Percentiles rank a stretch among this genome's conserved stretches.
These are phyloP conservation scores for Drosophila ercepeae DNA, from an alignment of 1,140 invertebrate genomes.

Conservation along the genomic window DNA sequence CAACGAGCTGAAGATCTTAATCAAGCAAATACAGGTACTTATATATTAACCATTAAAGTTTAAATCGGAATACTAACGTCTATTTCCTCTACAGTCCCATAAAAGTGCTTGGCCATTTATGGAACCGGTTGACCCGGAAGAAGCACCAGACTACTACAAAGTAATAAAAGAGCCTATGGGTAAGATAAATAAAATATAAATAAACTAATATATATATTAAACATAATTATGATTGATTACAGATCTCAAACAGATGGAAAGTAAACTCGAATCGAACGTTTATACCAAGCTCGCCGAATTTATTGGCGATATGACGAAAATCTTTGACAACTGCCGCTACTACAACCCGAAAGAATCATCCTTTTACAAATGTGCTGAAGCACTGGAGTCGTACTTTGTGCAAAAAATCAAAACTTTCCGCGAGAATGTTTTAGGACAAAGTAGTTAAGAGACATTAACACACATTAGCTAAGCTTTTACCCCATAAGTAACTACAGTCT, in stretches of 20 bases:
- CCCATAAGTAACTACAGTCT: slow-evolving; percentile 1
- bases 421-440: slow-evolving; percentile 86
- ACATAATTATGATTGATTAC: slow-evolving; percentile 12
- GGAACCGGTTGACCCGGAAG: slow-evolving; percentile 96
- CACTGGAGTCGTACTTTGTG: slow-evolving; percentile 97
- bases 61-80: neutral
- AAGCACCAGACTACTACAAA: slow-evolving; percentile 98
- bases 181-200: slow-evolving; percentile 83
- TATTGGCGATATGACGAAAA: slow-evolving; percentile 98
- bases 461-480: neutral
- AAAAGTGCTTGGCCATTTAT: slow-evolving; percentile 99
- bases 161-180: slow-evolving; percentile 99
- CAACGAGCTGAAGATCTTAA: slow-evolving; percentile 91
- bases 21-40: slow-evolving; percentile 94
- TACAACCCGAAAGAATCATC: slow-evolving; percentile 98
- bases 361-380: slow-evolving; percentile 97
- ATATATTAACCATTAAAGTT: neutral
- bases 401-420: slow-evolving; percentile 94
- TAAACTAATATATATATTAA: neutral
- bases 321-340: slow-evolving; percentile 99
- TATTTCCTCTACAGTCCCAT: slow-evolving; percentile 86
- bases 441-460: slow-evolving; percentile 51
- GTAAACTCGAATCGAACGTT: slow-evolving; percentile 91
- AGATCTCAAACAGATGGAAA: slow-evolving; percentile 97
- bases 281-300: slow-evolving; percentile 97